Percentiles rank a stretch among this genome's conserved stretches.
phyloP scores from a whole-genome alignment of 1,140 invertebrate species.

The Coelopa frigida region DNA sequence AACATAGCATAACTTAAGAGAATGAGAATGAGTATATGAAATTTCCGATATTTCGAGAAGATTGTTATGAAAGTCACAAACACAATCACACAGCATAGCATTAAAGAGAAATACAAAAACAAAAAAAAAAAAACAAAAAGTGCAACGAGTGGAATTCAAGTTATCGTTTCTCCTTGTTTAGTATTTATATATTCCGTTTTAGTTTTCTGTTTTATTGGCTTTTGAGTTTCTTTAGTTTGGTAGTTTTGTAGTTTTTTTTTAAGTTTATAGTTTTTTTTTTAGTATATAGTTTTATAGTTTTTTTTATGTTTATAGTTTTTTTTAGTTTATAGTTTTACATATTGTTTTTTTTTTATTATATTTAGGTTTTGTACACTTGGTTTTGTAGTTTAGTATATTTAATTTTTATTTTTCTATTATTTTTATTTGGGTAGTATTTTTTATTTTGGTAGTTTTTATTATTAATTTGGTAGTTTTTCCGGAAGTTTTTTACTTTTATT shows the following conservation, averaged over 20 bases:
- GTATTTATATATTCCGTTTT: neutral
- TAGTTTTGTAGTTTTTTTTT: slow-evolving; percentile 1
- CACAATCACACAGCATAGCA: neutral
- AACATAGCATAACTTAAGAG: too few relatives aligned
- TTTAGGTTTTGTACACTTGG: neutral
- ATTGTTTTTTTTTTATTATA: slow-evolving; percentile 1
- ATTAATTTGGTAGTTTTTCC: too few relatives aligned
- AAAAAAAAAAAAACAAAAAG: slow-evolving; percentile 5
- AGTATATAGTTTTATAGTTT: neutral
- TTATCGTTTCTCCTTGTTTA: too few relatives aligned
- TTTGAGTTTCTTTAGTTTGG: neutral
- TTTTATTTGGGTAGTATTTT: too few relatives aligned
- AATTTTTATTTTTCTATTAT: neutral
- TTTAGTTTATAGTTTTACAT: slow-evolving; percentile 3
- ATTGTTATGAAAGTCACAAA: too few relatives aligned
- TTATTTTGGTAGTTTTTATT: too few relatives aligned
- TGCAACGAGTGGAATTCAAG: slow-evolving; percentile 11
- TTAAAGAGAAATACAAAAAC: neutral
- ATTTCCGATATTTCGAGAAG: too few relatives aligned
- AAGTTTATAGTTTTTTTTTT: slow-evolving; percentile 7
- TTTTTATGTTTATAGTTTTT: slow-evolving; percentile 7
- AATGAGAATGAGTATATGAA: too few relatives aligned
- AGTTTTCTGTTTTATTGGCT: neutral
- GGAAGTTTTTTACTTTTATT: too few relatives aligned
- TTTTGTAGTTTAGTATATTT: slow-evolving; percentile 5